A percentile compares a stretch with the other conserved stretches of the same genome.
phyloP scores from a whole-genome alignment of 2,888 invertebrate species.

The Diadegma fenestrale region DNA sequence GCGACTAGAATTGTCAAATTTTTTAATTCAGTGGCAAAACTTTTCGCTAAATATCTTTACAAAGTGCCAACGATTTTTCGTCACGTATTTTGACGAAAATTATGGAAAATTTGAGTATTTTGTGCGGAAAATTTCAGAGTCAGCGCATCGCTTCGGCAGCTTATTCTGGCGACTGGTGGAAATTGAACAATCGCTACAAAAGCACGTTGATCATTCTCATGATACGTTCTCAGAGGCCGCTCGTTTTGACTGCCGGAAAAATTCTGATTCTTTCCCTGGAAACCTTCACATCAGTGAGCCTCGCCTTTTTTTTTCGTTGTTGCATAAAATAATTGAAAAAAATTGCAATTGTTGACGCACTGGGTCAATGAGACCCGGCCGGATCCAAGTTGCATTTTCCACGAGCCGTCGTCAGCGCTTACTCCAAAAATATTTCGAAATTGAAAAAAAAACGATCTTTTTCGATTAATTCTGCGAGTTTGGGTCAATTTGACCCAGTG shows the following conservation, averaged over 20 bases:
- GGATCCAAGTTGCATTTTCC: not conserved
- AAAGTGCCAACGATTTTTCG: not conserved
- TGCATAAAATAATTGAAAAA: not conserved
- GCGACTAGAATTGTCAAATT: too few relatives aligned
- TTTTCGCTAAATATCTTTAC: not conserved
- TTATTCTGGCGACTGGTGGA: conserved; percentile 77
- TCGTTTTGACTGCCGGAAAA: conserved; percentile 74
- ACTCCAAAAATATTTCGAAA: not conserved
- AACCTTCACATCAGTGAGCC: conserved; percentile 77
- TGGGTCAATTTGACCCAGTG: not conserved
- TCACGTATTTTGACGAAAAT: not conserved
- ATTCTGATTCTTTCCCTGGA: conserved; percentile 75
- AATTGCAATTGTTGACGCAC: not conserved
- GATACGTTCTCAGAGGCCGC: conserved; percentile 72
- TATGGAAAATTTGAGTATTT: not conserved
- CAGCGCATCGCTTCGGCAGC: conserved; percentile 71
- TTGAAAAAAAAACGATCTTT: not conserved
- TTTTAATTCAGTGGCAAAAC: too few relatives aligned
- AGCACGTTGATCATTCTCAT: conserved; percentile 74
- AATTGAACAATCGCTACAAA: conserved; percentile 73
- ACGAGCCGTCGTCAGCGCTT: not conserved
- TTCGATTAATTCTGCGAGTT: too few relatives aligned
- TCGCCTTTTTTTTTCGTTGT: not conserved
- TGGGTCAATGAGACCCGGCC: not conserved
- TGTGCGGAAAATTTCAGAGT: conserved; percentile 73